These are phyloP conservation scores for Nasonia longicornis DNA, from an alignment of 1,140 invertebrate genomes.

Conservation along the genomic window DNA sequence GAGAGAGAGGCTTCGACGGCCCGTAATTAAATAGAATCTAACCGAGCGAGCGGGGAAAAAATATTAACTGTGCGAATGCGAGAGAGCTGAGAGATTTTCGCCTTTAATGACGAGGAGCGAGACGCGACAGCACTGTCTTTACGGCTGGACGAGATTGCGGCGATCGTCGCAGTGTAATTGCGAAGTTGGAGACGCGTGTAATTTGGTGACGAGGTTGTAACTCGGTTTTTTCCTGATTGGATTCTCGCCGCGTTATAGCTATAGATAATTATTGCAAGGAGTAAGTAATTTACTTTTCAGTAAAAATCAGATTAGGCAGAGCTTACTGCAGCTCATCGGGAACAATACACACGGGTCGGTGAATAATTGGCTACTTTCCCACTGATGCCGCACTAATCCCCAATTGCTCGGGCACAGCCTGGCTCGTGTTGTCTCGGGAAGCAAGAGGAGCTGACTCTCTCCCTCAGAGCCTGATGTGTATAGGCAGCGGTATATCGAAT, in stretches of 20 bases:
- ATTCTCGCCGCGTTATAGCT: too few species aligned
- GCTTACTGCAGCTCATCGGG: not conserved
- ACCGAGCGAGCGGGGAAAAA: not conserved
- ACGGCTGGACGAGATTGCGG: not conserved
- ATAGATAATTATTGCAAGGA: not conserved
- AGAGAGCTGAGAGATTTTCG: conserved; percentile 2
- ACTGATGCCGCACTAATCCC: not conserved
- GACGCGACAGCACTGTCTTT: not conserved
- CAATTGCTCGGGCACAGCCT: not conserved
- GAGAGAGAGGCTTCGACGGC: not conserved
- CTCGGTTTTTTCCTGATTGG: not conserved
- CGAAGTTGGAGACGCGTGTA: not conserved
- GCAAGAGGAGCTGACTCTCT: not conserved
- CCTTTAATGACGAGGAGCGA: conserved; percentile 15
- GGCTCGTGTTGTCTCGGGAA: too few species aligned
- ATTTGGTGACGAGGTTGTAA: not conserved
- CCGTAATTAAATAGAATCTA: conserved; percentile 33
- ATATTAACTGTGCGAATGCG: conserved; percentile 32
- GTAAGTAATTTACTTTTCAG: not conserved
- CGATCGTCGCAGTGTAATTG: not conserved
- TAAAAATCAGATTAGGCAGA: not conserved
- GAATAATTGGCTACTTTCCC: not conserved
- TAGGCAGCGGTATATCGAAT: not conserved
- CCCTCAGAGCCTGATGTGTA: not conserved
- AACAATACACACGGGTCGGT: not conserved